Base-by-base conservation (phyloP, 1,140 invertebrate genomes). In the Halictus rubicundus region DNA sequence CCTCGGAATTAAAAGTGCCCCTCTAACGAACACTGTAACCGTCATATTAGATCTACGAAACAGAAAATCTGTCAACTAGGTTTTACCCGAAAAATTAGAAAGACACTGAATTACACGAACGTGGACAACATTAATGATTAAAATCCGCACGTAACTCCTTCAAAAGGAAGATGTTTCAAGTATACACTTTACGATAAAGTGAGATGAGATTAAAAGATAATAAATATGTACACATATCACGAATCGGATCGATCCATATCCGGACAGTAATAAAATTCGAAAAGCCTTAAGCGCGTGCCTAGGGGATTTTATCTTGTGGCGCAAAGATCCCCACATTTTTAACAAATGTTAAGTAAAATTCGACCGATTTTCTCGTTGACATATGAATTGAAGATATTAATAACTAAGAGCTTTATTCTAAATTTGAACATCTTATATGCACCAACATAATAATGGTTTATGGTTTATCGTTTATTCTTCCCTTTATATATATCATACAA, bases 21-120 rank as follows among this genome's bases (percentile, higher is more conserved):
- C 82, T 21, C 65, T 61, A 60, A 54, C 23, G 1, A 84, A 52
- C 21, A 25, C 42, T 14, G 73, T 71, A 25, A 81, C 25, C 23
- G 66, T 76, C 39, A 61, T 85, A 10, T 66, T 52, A 39, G 14
- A 23, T 60, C 1, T 23, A 1, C 12, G 12, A 32, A 27, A 16
- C 1, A 23, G 8, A 63, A 19, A 9, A 10, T 6, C 19, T 10
- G 27, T 37, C 8, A 23, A n/a, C 32, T 4, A 46, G 21, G 19
- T 37, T 49, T 68, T 49, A 69, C 37, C n/a, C 2, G 16, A 19
- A 60, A 59, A 73, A 37, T 37, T 54, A 68, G 12, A 65, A 54
- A 19, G 9, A 21, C 32, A 64, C 2, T 1, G 8, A 3, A 78
- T 8, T 64, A 46, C 7, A 7, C 39, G 25, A 9, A 7, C 25